A percentile compares a stretch with the other conserved stretches of the same genome.
phyloP scores from a whole-genome alignment of 1,140 invertebrate genomes.

The Gonioctena quinquepunctata region DNA sequence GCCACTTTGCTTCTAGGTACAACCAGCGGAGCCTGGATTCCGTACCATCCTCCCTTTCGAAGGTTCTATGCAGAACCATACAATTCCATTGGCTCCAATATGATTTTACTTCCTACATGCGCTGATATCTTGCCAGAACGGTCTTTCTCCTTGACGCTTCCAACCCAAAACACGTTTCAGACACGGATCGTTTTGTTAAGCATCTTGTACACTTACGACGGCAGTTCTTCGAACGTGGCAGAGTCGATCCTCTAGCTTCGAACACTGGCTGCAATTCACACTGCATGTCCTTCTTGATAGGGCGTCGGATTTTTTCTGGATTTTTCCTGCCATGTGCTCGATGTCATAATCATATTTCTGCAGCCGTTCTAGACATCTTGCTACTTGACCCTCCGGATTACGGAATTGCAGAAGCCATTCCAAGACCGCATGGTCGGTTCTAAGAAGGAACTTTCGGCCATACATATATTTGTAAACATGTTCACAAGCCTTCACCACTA shows the following conservation, averaged over 20 bases:
- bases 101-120: constrained; percentile 17
- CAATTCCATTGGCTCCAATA: constrained; percentile 23
- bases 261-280: background rate
- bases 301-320: constrained; percentile 34
- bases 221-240: background rate
- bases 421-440: constrained; percentile 42
- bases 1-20: constrained; percentile 1
- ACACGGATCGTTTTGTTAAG: constrained; percentile 13
- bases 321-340: constrained; percentile 29
- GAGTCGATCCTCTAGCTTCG: background rate
- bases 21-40: background rate
- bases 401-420: constrained; percentile 47
- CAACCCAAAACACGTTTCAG: background rate
- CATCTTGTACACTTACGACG: background rate
- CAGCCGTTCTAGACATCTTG: constrained; percentile 35
- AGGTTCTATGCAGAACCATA: constrained; percentile 14
- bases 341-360: constrained; percentile 39
- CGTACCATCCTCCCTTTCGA: constrained; percentile 14
- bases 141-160: background rate
- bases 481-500: constrained; percentile 35
- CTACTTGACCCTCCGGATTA: constrained; percentile 37
- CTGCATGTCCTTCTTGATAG: constrained; percentile 29
- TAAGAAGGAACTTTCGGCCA: constrained; percentile 26
- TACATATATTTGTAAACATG: constrained; percentile 38
- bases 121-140: background rate